phyloP scores from a whole-genome alignment of 2,797 vertebrate species.

The Spinus olivaceus region DNA sequence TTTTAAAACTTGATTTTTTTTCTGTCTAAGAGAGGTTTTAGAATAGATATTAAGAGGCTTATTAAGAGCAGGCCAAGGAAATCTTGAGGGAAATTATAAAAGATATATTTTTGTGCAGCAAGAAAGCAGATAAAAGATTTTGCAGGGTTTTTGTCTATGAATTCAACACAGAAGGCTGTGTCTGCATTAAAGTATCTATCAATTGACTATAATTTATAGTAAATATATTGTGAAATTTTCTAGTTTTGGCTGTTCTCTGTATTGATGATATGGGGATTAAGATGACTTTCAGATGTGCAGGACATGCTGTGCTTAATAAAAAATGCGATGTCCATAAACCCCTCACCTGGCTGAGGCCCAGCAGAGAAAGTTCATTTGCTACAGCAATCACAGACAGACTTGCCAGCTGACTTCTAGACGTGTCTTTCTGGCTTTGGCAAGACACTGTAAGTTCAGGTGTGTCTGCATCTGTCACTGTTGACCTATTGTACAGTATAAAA shows the following conservation, averaged over 20 bases:
- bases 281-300: background rate
- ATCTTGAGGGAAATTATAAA: background rate
- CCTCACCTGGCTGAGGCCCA: background rate
- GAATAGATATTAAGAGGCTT: background rate
- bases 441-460: background rate
- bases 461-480: background rate
- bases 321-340: background rate
- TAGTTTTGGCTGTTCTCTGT: background rate
- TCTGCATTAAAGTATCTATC: background rate
- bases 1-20: background rate
- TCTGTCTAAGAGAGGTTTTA: background rate
- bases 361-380: background rate
- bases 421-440: background rate
- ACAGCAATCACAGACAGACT: background rate
- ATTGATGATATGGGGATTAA: background rate
- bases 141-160: background rate
- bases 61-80: background rate
- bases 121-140: background rate
- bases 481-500: background rate
- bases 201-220: background rate
- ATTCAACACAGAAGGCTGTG: background rate
- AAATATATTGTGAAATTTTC: background rate
- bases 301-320: background rate
- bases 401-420: background rate
- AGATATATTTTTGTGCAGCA: background rate